Conservation (phyloP, 2,888 invertebrate species). For the Lamproptera curius region DNA sequence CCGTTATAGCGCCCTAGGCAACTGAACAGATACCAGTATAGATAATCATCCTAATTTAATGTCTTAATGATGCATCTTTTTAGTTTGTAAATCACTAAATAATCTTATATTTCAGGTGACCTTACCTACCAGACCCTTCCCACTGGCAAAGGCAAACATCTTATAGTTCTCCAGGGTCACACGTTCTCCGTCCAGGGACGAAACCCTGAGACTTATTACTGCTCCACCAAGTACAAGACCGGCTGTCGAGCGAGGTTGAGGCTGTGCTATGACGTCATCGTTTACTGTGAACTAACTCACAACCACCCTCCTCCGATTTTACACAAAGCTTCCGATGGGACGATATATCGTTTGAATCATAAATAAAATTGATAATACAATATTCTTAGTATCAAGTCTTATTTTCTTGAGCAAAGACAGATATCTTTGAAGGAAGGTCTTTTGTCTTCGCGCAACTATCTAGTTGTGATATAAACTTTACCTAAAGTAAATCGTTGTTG, state of each 20-base stretch:
- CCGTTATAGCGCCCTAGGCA: too few species aligned
- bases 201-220: conserved; percentile 28
- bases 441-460: too few species aligned
- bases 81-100: too few species aligned
- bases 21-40: too few species aligned
- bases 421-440: too few species aligned
- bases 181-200: conserved; percentile 28
- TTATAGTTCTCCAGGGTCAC: conserved; percentile 25
- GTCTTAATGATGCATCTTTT: too few species aligned
- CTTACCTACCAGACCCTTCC: conserved; percentile 17
- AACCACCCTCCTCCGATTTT: conserved; percentile 22
- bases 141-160: conserved; percentile 19
- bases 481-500: too few species aligned
- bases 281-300: conserved; percentile 19
- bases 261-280: conserved; percentile 15
- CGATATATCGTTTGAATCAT: background rate
- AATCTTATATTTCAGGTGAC: conserved; percentile 23
- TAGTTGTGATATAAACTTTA: too few species aligned
- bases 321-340: conserved; percentile 2
- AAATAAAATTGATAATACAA: background rate
- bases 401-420: too few species aligned
- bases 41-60: too few species aligned
- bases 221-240: conserved; percentile 28
- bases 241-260: conserved; percentile 26
- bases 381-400: too few species aligned